Conservation (phyloP, 1,140 invertebrate genomes). For the Hycleus cichorii region DNA sequence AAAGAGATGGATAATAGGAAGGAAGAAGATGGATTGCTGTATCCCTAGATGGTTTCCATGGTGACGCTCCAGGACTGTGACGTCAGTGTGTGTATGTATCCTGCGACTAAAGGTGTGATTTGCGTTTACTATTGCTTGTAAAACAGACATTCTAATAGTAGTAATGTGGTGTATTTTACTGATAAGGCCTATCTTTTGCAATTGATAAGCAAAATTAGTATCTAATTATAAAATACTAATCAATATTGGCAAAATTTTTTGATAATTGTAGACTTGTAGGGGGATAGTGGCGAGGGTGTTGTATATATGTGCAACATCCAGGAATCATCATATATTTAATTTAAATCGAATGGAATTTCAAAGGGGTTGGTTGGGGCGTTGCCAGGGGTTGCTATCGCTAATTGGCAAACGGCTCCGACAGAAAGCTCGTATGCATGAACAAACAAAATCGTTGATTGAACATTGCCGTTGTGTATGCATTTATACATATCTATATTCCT, state of each 20-base stretch:
- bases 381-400: constrained; percentile 18
- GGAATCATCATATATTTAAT: constrained; percentile 10
- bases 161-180: too few relatives aligned
- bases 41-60: constrained; percentile 37
- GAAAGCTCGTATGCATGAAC: constrained; percentile 17
- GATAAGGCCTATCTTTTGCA: too few relatives aligned
- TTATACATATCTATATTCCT: too few relatives aligned
- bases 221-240: too few relatives aligned
- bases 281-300: too few relatives aligned
- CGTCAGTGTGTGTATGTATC: constrained; percentile 26
- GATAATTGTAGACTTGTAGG: too few relatives aligned
- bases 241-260: too few relatives aligned
- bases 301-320: neutral
- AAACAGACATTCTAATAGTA: neutral
- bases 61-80: constrained; percentile 33
- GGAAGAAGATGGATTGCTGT: constrained; percentile 36
- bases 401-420: constrained; percentile 20
- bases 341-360: constrained; percentile 12
- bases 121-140: constrained; percentile 6
- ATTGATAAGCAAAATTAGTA: too few relatives aligned
- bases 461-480: neutral
- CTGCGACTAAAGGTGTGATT: constrained; percentile 13
- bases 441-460: constrained; percentile 24
- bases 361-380: constrained; percentile 16
- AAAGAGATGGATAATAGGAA: constrained; percentile 28